These are phyloP conservation scores for Drosophila paucipuncta DNA, from an alignment of 2,888 invertebrate species.

Conservation along the genomic window DNA sequence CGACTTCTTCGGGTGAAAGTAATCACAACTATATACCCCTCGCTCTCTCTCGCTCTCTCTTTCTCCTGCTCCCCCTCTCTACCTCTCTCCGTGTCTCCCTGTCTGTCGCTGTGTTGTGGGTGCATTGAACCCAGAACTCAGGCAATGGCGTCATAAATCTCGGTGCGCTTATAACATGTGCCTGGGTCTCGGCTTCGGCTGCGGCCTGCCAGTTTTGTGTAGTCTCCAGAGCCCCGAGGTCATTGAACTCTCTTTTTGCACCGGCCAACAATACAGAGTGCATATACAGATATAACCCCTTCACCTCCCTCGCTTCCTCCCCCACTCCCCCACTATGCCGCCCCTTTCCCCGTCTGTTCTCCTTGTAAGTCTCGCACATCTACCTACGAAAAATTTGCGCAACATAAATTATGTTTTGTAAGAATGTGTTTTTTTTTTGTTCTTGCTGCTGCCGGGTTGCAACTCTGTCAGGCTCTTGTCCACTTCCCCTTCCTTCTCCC, in stretches of 20 bases:
- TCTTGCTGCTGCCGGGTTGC: constrained; percentile 18
- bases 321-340: no score
- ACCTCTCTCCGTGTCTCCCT: neutral
- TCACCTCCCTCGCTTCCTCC: neutral
- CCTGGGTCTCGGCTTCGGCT: constrained; percentile 16
- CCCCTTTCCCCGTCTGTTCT: neutral
- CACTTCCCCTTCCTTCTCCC: neutral
- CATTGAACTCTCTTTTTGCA: constrained; percentile 40
- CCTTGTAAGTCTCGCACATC: neutral
- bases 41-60: neutral
- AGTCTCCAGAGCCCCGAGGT: constrained; percentile 18
- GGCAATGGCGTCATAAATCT: constrained; percentile 73
- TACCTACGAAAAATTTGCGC: constrained; percentile 67
- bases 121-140: constrained; percentile 72
- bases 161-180: constrained; percentile 63
- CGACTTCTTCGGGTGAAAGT: constrained; percentile 53
- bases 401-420: constrained; percentile 81
- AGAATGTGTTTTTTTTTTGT: constrained; percentile 63
- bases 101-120: constrained; percentile 17
- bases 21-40: constrained; percentile 29
- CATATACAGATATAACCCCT: constrained; percentile 6
- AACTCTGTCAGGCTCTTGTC: constrained; percentile 9
- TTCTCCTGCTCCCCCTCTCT: neutral
- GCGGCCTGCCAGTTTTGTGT: constrained; percentile 1
- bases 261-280: constrained; percentile 52